Evolutionary conservation across 92 coral and sea anemone species (phyloP).

Genomic region (Zoanthus gigantus): DNA sequence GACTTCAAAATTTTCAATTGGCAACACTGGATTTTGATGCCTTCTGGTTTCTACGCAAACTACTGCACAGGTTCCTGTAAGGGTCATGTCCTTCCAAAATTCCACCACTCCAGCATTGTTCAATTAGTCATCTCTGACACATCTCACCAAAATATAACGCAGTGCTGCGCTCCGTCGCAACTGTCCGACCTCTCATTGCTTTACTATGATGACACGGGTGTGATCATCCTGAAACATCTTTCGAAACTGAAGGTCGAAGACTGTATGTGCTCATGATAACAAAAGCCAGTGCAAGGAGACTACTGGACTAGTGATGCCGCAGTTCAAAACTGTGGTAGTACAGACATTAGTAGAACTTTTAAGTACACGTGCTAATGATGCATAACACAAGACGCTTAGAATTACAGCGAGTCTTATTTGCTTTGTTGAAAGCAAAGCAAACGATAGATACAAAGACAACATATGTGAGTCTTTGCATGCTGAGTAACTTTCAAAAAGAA

Average conservation of each 20-base stretch:
- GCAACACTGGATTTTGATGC: slow-evolving; percentile 75
- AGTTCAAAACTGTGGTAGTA: background rate
- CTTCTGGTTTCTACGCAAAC: slow-evolving; percentile 68
- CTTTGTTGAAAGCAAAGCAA: background rate
- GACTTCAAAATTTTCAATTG: slow-evolving; percentile 72
- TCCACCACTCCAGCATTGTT: slow-evolving; percentile 55
- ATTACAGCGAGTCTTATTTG: background rate
- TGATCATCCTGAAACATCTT: slow-evolving; percentile 53
- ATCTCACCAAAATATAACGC: slow-evolving; percentile 32
- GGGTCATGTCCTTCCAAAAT: slow-evolving; percentile 36
- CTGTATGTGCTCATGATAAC: slow-evolving; percentile 67
- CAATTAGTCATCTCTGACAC: slow-evolving; percentile 35
- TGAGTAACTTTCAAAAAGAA: background rate
- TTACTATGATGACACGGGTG: slow-evolving; percentile 59
- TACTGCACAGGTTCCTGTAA: slow-evolving; percentile 75
- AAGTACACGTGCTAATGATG: background rate
- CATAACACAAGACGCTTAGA: background rate
- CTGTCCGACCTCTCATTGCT: slow-evolving; percentile 67
- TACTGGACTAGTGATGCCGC: background rate
- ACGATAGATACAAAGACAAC: slow-evolving; percentile 11
- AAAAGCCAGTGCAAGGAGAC: no score
- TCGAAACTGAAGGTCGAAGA: slow-evolving; percentile 62
- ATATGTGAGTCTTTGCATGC: background rate
- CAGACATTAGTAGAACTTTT: background rate
- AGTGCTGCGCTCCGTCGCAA: slow-evolving; percentile 76